Evolutionary conservation across 1,140 invertebrate genomes (phyloP).

Genomic region (Conopomorpha cramerella): DNA sequence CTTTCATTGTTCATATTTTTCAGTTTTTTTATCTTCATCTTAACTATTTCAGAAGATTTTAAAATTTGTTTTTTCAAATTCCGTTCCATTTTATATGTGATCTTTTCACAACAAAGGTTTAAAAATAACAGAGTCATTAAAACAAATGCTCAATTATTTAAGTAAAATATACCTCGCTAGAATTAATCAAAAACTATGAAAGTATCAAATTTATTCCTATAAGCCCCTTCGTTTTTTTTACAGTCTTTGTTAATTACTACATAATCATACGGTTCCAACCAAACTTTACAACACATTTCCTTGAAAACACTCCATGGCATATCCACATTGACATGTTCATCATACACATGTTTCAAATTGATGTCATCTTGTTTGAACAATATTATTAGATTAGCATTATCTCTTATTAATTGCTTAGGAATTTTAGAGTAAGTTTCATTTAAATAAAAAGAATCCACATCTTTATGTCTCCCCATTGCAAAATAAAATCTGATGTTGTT

Average conservation of each 20-base stretch:
- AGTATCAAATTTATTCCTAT: constrained; percentile 14
- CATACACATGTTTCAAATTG: constrained; percentile 36
- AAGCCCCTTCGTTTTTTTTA: constrained; percentile 6
- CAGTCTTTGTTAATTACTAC: constrained; percentile 8
- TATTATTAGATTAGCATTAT: constrained; percentile 33
- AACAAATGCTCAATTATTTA: too few relatives aligned
- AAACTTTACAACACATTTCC: constrained; percentile 7
- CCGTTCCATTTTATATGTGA: constrained; percentile 4
- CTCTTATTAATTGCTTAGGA: constrained; percentile 35
- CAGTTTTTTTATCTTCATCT: constrained; percentile 4
- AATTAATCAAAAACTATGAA: too few relatives aligned
- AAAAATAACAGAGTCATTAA: too few relatives aligned
- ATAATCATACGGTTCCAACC: constrained; percentile 6
- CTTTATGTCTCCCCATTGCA: constrained; percentile 30
- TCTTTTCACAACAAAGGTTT: constrained; percentile 5
- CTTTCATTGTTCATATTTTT: neutral
- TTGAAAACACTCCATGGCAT: constrained; percentile 4
- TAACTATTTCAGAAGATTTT: constrained; percentile 2
- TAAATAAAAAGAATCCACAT: constrained; percentile 25
- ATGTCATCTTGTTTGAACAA: constrained; percentile 36
- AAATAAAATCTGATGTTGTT: constrained; percentile 24
- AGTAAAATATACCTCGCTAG: too few relatives aligned
- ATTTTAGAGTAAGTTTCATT: constrained; percentile 30
- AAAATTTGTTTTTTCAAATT: constrained; percentile 3
- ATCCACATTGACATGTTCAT: constrained; percentile 26